Conservation (phyloP, 2,888 invertebrate genomes). For the Theodoxus fluviatilis region DNA sequence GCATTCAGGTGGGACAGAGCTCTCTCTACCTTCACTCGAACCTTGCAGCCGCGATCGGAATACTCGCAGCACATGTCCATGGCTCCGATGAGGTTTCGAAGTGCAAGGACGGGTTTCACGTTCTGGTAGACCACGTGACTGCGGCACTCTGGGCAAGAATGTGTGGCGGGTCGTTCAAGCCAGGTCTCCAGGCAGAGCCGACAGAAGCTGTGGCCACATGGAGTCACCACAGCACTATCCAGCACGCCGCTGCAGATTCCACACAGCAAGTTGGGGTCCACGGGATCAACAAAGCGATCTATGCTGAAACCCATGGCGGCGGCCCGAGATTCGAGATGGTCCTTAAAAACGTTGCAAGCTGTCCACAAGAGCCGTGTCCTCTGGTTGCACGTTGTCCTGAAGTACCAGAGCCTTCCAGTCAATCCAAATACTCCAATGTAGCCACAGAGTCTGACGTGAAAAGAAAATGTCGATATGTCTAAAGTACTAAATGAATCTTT, state of each 20-base stretch:
- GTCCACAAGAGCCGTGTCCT: too few relatives aligned
- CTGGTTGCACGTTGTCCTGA: too few relatives aligned
- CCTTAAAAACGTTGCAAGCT: too few relatives aligned
- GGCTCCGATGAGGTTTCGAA: slow-evolving; percentile 56
- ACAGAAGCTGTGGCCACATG: slow-evolving; percentile 63
- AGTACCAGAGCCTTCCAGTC: too few relatives aligned
- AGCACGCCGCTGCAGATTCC: slow-evolving; percentile 59
- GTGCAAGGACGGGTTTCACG: slow-evolving; percentile 52
- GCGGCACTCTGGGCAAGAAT: slow-evolving; percentile 60
- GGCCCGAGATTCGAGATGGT: too few relatives aligned
- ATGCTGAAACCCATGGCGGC: slow-evolving; percentile 56
- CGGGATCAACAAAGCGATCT: slow-evolving; percentile 46
- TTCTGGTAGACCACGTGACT: slow-evolving; percentile 33
- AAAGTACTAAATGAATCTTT: too few relatives aligned
- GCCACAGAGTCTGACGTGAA: too few relatives aligned
- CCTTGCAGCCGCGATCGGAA: slow-evolving; percentile 49
- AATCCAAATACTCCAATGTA: too few relatives aligned
- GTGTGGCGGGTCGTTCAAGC: slow-evolving; percentile 47
- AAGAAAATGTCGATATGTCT: too few relatives aligned
- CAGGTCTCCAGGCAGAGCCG: slow-evolving; percentile 54
- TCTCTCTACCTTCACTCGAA: slow-evolving; percentile 47
- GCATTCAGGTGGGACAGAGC: slow-evolving; percentile 43
- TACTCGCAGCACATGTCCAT: slow-evolving; percentile 53
- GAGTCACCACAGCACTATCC: slow-evolving; percentile 58
- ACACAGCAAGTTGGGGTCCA: slow-evolving; percentile 61